Conservation (phyloP, 1,140 invertebrate genomes). For the Drosophila virilis region DNA sequence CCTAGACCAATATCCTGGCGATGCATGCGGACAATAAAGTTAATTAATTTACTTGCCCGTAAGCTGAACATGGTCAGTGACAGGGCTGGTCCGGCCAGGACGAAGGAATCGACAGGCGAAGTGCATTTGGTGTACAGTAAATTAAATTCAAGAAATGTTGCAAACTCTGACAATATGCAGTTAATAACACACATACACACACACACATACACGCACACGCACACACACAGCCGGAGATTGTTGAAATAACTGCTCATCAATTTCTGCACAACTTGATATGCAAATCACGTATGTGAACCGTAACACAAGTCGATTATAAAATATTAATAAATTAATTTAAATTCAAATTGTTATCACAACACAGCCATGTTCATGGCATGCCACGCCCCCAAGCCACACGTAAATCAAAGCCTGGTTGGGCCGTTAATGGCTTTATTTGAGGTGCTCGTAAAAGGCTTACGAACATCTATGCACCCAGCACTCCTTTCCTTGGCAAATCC, state of each 20-base stretch:
- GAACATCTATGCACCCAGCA: neutral
- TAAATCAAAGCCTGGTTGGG: slow-evolving; percentile 54
- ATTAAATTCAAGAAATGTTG: slow-evolving; percentile 65
- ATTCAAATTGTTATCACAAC: slow-evolving; percentile 53
- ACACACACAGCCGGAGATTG: slow-evolving; percentile 11
- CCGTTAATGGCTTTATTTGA: slow-evolving; percentile 54
- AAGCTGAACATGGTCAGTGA: slow-evolving; percentile 38
- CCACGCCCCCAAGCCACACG: slow-evolving; percentile 8
- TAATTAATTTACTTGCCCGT: slow-evolving; percentile 72
- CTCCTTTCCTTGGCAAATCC: slow-evolving; percentile 6
- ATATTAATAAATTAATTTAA: slow-evolving; percentile 78
- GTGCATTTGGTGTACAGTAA: slow-evolving; percentile 52
- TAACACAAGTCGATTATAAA: slow-evolving; percentile 73
- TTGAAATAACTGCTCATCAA: slow-evolving; percentile 31
- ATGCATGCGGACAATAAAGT: slow-evolving; percentile 62
- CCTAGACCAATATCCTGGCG: slow-evolving; percentile 24
- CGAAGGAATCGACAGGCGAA: slow-evolving; percentile 8
- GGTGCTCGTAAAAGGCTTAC: slow-evolving; percentile 15
- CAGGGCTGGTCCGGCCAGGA: slow-evolving; percentile 7
- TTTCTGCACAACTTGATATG: slow-evolving; percentile 59
- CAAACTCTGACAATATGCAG: slow-evolving; percentile 47
- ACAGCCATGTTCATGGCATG: slow-evolving; percentile 11
- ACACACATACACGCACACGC: neutral
- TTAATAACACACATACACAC: slow-evolving; percentile 51
- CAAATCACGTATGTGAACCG: slow-evolving; percentile 58